phyloP scores from a whole-genome alignment of 2,888 invertebrate genomes.

The Lasioglossum zephyrum region DNA sequence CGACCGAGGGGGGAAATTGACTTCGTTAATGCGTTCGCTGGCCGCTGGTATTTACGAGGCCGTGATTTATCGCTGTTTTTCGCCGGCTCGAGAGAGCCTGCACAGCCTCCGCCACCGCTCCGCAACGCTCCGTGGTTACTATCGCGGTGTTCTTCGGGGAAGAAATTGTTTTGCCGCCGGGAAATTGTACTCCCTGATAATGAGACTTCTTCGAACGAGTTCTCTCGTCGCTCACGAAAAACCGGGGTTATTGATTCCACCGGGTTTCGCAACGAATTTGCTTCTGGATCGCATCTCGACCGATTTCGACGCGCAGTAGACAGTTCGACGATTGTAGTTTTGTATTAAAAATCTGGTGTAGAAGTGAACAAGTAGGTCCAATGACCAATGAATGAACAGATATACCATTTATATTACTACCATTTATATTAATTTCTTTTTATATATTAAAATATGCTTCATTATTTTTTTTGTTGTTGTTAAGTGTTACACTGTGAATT shows the following conservation, averaged over 20 bases:
- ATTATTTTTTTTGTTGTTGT: no score
- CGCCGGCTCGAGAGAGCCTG: conserved; percentile 5
- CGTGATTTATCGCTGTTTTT: conserved; percentile 37
- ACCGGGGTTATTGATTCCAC: not conserved
- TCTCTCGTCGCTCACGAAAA: not conserved
- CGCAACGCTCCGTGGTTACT: not conserved
- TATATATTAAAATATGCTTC: no score
- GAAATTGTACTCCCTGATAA: conserved; percentile 2
- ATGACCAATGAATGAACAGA: no score
- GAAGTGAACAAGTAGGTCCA: not conserved
- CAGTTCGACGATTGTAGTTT: no score
- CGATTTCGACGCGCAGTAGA: not conserved
- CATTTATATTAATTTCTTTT: no score
- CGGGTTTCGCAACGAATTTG: not conserved
- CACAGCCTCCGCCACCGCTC: not conserved
- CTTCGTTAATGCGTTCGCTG: conserved; percentile 24
- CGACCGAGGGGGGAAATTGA: conserved; percentile 7
- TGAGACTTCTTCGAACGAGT: not conserved
- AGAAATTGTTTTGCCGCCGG: conserved; percentile 9
- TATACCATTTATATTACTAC: no score
- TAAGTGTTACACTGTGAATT: no score
- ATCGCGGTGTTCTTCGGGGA: conserved; percentile 1
- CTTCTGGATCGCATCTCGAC: not conserved
- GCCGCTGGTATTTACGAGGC: conserved; percentile 29
- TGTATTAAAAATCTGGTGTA: no score